Evolutionary conservation across 2,113 vertebrate genomes (phyloP), one percentile per base, ranked within the genome.

Genomic region (Ceyx melanurus): DNA sequence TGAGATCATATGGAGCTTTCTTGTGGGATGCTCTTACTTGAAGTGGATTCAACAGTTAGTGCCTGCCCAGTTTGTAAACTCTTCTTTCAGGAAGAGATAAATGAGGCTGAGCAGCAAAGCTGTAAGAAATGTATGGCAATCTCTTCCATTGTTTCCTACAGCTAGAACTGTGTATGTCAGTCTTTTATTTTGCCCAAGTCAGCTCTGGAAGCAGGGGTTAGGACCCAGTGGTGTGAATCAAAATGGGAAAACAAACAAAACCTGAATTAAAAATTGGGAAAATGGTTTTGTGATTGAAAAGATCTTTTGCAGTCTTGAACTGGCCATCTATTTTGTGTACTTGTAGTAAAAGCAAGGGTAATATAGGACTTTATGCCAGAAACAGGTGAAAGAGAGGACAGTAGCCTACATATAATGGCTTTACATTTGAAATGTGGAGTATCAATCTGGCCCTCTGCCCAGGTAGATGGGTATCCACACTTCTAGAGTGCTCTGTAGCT

Each of bases 371-470:
- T 40, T 13, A 15, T n/a, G 33, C 33, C 23, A 71, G 57, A 62
- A 72, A 23, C 3, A 35, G 66, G 62, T 29, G 7, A 26, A 14
- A 31, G 13, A 86, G 31, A 60, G 29, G 31, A 12, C 31, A 15
- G 33, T 18, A 57, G 31, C 28, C 58, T 86, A 43, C 53, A 71
- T 40, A 56, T 26, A 46, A 12, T 18, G 33, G 1, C 46, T 15
- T 58, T 54, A 6, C 3, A 13, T 5, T 6, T 43, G 57, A 71
- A 70, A 40, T 16, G 12, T 0, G 0, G 9, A 19, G 5, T 9
- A 5, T 42, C 25, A 3, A 4, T 45, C 56, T 62, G 43, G 11
- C 17, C 48, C 48, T 75, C 43, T 79, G 53, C 43, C 11, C 15
- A 8, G 4, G 17, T 18, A 5, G 70, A 8, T 13, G 43, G 78